Conservation (phyloP, 92 coral and sea anemone species). For the Muricea muricata region DNA sequence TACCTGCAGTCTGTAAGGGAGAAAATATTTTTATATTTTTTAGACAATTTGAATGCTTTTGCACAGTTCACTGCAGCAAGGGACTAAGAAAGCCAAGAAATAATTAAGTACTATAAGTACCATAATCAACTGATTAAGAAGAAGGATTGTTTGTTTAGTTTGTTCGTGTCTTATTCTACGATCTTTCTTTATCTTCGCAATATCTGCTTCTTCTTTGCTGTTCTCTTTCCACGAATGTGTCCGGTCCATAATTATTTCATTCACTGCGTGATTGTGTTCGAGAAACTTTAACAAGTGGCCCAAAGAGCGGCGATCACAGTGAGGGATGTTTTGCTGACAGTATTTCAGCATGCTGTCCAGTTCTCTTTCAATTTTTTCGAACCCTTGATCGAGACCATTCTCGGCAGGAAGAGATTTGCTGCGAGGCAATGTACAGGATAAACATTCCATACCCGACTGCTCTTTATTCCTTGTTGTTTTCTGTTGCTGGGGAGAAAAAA, state of each 20-base stretch:
- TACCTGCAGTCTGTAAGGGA: not conserved
- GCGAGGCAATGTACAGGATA: not conserved
- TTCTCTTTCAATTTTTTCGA: not conserved
- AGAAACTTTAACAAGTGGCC: not conserved
- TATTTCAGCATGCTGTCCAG: not conserved
- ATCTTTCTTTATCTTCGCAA: not conserved
- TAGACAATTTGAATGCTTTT: no score
- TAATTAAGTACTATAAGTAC: no score
- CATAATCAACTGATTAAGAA: no score
- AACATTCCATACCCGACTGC: no score
- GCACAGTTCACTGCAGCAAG: no score
- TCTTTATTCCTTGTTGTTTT: no score
- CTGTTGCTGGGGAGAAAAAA: no score
- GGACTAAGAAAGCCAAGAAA: no score
- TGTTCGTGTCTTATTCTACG: not conserved
- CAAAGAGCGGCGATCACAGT: not conserved
- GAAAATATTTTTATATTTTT: not conserved
- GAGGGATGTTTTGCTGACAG: not conserved
- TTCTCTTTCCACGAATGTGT: not conserved
- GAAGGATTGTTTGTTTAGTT: not conserved
- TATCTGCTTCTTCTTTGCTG: not conserved
- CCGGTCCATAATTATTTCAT: not conserved
- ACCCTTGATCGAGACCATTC: not conserved
- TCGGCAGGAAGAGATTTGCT: not conserved
- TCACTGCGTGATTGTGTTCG: not conserved